Base-by-base conservation (phyloP, 2,888 invertebrate species). In the Drosophila limbata region DNA sequence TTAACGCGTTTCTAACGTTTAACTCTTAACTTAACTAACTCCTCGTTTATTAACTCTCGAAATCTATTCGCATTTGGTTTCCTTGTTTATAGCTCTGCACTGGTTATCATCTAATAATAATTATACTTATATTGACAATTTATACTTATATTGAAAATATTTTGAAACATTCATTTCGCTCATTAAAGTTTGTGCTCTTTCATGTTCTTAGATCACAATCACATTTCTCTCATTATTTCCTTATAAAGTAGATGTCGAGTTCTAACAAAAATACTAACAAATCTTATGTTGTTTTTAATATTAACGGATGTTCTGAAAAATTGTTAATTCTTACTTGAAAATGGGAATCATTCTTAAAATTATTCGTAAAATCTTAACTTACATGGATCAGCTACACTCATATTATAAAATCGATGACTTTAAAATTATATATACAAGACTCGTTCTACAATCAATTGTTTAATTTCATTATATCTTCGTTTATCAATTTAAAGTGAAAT, bases 61-160 rank as follows among this genome's bases (percentile, higher is more conserved):
- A 67, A 69, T 71, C 65, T 61, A 67, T 73, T 81, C 70, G 74
- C 42, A 44, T 56, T 45, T 35, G 25, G 17, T 56, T 56, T 45
- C 21, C 71, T 76, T 81, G 64, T 77, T 84, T 82, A 84, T 91
- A 92, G 91, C 92, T 92, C 92, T 92, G 92, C 92, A 92, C 92
- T 92, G 92, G 92, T 92, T 92, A 90, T 89, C 89, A 42, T 55
- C 35, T 47, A 52, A 39, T 56, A n/a, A 47, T 57, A 57, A 21
- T 44, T 56, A 44, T 35, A 25, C 25, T 25, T 25, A 10, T 90
- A 84, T 73, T 80, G 4, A 65, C 42, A 57, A 33, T 77, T 72
- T 68, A 70, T 17, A 39, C 13, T 59, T 59, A 33, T 15, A 47
- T 47, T 47, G 57, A 47, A 67, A 79, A 69, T 64, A 56, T 65